phyloP scores from a whole-genome alignment of 2,113 vertebrate species.

The Dicentrarchus labrax region DNA sequence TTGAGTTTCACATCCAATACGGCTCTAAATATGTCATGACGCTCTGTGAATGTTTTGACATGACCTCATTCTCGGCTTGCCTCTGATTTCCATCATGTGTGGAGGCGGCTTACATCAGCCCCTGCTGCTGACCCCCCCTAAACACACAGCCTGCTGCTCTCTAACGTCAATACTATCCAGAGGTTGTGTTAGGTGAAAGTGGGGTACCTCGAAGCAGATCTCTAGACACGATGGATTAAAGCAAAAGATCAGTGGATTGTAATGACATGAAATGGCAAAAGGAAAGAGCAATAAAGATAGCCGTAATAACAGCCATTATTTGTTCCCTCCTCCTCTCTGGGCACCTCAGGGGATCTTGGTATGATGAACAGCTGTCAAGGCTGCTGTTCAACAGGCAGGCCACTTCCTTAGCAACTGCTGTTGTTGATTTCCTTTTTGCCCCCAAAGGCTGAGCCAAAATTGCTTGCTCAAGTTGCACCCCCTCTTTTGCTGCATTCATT shows the following conservation, averaged over 20 bases:
- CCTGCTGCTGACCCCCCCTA: slow-evolving; percentile 44
- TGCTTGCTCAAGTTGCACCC: slow-evolving; percentile 45
- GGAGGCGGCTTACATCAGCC: slow-evolving; percentile 54
- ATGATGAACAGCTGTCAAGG: slow-evolving; percentile 64
- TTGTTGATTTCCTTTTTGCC: slow-evolving; percentile 70
- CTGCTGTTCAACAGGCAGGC: slow-evolving; percentile 57
- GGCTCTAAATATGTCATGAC: slow-evolving; percentile 54
- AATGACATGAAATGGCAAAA: slow-evolving; percentile 50
- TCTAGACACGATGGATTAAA: slow-evolving; percentile 42
- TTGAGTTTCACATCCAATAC: slow-evolving; percentile 50
- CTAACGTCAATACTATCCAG: slow-evolving; percentile 9
- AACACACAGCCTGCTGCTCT: slow-evolving; percentile 9
- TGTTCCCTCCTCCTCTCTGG: slow-evolving; percentile 10
- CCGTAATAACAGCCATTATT: slow-evolving; percentile 51
- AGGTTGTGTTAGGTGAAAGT: slow-evolving; percentile 55
- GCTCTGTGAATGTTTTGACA: slow-evolving; percentile 53
- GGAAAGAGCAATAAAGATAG: slow-evolving; percentile 43
- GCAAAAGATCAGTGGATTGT: slow-evolving; percentile 49
- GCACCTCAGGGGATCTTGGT: slow-evolving; percentile 22
- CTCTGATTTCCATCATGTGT: slow-evolving; percentile 61
- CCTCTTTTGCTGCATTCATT: slow-evolving; percentile 40
- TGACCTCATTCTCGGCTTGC: slow-evolving; percentile 63
- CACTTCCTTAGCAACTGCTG: slow-evolving; percentile 70
- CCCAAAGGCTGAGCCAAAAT: slow-evolving; percentile 47
- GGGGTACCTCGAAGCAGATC: slow-evolving; percentile 31